These are phyloP conservation scores for Lochmaea crataegi DNA, from an alignment of 2,888 invertebrate species.

Conservation along the genomic window DNA sequence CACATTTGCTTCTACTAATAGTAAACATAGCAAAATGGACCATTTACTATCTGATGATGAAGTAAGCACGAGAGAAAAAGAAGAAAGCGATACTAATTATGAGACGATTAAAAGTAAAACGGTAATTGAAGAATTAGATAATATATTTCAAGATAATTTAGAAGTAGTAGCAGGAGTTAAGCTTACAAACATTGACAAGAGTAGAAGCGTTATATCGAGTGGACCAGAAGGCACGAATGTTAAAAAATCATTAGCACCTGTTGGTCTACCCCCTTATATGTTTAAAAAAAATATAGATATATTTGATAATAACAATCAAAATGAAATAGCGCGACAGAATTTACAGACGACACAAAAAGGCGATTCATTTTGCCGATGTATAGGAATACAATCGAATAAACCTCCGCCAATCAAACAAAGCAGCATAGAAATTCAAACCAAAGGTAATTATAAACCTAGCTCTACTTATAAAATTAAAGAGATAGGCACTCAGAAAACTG, in stretches of 20 bases:
- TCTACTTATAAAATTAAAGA: background rate
- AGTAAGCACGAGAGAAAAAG: background rate
- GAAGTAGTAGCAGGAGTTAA: background rate
- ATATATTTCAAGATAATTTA: slow-evolving; percentile 1
- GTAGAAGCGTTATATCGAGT: background rate
- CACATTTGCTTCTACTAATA: background rate
- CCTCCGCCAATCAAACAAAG: background rate
- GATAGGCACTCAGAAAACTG: background rate
- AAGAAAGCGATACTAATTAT: background rate
- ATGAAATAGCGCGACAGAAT: background rate
- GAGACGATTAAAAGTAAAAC: background rate
- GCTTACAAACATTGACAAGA: background rate
- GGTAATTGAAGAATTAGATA: background rate
- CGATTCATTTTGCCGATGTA: background rate
- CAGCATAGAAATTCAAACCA: slow-evolving; percentile 1
- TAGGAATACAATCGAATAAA: background rate
- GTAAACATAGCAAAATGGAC: background rate
- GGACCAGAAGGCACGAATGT: too few species aligned
- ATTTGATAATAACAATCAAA: background rate
- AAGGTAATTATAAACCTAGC: background rate
- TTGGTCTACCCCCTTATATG: background rate
- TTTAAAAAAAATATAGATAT: background rate
- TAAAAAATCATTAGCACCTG: background rate
- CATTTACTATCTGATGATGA: background rate
- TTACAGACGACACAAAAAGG: background rate